Evolutionary conservation across 2,797 vertebrate genomes (phyloP).

Genomic region (Spatula versicolor): DNA sequence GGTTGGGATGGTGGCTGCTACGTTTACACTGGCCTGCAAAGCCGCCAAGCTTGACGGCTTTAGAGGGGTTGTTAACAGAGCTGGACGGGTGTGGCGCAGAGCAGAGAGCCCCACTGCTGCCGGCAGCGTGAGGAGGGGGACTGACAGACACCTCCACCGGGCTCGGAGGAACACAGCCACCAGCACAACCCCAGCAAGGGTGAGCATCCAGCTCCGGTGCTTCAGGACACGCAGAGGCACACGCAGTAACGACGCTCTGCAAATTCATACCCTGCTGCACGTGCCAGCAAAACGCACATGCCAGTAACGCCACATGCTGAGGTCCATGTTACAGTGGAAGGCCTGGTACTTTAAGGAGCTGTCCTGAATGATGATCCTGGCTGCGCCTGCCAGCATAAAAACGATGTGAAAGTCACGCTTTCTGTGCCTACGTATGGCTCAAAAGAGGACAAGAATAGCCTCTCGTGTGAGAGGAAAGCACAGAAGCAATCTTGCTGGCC

Average conservation of each 20-base stretch:
- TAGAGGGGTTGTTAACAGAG: background rate
- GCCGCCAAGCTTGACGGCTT: background rate
- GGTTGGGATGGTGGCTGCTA: background rate
- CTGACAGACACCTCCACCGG: background rate
- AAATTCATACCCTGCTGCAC: background rate
- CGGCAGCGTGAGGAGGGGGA: background rate
- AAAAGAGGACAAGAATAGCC: background rate
- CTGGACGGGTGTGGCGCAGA: background rate
- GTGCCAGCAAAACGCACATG: rapidly evolving
- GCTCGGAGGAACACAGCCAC: background rate
- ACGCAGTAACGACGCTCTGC: rapidly evolving
- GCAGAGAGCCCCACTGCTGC: background rate
- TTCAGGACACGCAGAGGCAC: background rate
- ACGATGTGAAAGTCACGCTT: background rate
- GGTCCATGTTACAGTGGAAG: background rate
- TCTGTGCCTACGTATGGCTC: background rate
- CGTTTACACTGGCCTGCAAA: background rate
- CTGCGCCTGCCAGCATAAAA: background rate
- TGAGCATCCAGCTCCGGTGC: background rate
- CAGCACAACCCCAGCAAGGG: background rate
- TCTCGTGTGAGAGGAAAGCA: background rate
- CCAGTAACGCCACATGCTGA: background rate
- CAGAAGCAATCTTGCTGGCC: background rate
- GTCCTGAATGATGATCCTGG: background rate
- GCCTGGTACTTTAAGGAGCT: conserved; percentile 21